A percentile compares a stretch with the other conserved stretches of the same genome.
phyloP scores from a whole-genome alignment of 1,140 invertebrate genomes.

The Anoplophora glabripennis region DNA sequence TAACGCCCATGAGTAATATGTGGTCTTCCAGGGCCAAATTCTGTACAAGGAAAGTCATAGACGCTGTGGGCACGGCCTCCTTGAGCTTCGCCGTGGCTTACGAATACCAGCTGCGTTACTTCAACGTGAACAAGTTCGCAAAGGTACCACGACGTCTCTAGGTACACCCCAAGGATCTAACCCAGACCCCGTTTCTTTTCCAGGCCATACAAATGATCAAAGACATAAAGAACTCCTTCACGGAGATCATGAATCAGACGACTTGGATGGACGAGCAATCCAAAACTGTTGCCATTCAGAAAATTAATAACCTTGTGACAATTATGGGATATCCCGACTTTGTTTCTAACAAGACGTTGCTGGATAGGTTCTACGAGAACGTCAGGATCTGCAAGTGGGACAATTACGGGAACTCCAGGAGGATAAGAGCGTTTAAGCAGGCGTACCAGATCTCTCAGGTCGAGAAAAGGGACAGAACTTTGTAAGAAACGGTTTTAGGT shows the following conservation, averaged over 20 bases:
- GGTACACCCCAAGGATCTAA: not conserved
- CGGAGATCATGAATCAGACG: conserved; percentile 63
- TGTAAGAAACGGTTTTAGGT: conserved; percentile 26
- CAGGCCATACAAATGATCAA: conserved; percentile 73
- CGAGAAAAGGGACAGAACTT: conserved; percentile 24
- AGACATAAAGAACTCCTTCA: conserved; percentile 70
- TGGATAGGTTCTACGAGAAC: conserved; percentile 41
- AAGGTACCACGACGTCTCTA: conserved; percentile 18
- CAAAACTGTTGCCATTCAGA: conserved; percentile 30
- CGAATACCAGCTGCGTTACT: conserved; percentile 37
- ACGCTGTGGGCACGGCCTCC: conserved; percentile 28
- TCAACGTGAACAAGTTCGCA: conserved; percentile 33
- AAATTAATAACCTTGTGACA: conserved; percentile 36
- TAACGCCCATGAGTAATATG: too few relatives aligned
- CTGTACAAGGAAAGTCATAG: conserved; percentile 42
- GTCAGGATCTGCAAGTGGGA: conserved; percentile 38
- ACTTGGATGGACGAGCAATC: conserved; percentile 73
- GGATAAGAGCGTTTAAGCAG: conserved; percentile 35
- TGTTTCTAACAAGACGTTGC: conserved; percentile 16
- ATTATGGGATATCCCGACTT: conserved; percentile 40
- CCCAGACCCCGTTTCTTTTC: conserved; percentile 5
- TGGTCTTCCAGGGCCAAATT: conserved; percentile 36
- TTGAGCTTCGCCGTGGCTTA: conserved; percentile 40
- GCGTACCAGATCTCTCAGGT: conserved; percentile 35
- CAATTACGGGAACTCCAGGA: conserved; percentile 41